phyloP scores from a whole-genome alignment of 2,797 vertebrate species.

The Spinus pinus region DNA sequence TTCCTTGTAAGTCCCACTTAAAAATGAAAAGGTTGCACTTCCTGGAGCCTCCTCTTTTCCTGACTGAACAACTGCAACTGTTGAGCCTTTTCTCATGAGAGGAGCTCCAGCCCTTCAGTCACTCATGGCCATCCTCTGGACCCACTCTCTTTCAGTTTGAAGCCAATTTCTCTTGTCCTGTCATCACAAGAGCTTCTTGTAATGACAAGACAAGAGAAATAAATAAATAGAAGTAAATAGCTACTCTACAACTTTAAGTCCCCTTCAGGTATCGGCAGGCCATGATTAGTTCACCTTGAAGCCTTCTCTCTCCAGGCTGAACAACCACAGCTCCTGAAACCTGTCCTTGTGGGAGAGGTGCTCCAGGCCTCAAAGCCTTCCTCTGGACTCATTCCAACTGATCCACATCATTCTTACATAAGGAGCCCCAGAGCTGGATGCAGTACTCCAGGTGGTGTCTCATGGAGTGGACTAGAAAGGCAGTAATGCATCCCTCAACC shows the following conservation, averaged over 20 bases:
- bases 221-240: background rate
- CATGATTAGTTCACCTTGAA: background rate
- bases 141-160: background rate
- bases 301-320: background rate
- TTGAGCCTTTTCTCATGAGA: background rate
- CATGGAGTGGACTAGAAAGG: background rate
- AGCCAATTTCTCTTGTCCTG: background rate
- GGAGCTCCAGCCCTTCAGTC: background rate
- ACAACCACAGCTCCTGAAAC: background rate
- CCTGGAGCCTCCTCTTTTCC: background rate
- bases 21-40: fast-evolving
- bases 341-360: too few relatives aligned
- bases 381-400: background rate
- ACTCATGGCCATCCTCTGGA: background rate
- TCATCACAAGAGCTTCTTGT: background rate
- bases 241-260: too few relatives aligned
- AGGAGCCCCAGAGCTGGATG: background rate
- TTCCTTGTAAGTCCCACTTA: fast-evolving
- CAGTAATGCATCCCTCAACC: background rate
- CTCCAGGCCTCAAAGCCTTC: background rate
- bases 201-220: too few relatives aligned
- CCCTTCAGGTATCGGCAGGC: fast-evolving
- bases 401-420: background rate
- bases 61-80: background rate
- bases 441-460: background rate